Evolutionary conservation across 2,888 invertebrate species (phyloP).

Genomic region (Hydroisotoma schaefferi): DNA sequence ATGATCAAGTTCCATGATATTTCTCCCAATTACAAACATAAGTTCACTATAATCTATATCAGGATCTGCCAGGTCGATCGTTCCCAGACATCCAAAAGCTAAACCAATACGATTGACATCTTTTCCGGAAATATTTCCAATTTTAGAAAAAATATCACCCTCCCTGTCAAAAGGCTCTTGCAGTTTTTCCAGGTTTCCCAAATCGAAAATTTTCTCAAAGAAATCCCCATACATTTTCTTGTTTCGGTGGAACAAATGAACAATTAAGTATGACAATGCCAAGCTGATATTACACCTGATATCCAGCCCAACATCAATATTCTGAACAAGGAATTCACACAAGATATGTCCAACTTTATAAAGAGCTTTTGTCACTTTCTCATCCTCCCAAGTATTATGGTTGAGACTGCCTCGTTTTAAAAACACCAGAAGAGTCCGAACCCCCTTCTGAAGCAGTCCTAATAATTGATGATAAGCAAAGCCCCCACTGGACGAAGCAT

Average conservation of each 20-base stretch:
- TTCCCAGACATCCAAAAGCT: constrained; percentile 35
- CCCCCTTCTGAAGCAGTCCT: constrained; percentile 22
- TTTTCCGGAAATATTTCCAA: background rate
- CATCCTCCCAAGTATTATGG: background rate
- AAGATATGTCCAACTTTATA: constrained; percentile 8
- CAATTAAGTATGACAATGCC: constrained; percentile 22
- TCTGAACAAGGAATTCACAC: background rate
- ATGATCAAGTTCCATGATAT: constrained; percentile 29
- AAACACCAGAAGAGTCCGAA: constrained; percentile 18
- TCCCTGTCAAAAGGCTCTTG: background rate
- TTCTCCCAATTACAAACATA: constrained; percentile 15
- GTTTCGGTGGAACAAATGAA: background rate
- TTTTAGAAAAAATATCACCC: background rate
- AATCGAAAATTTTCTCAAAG: background rate
- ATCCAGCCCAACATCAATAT: constrained; percentile 36
- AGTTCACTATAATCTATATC: constrained; percentile 5
- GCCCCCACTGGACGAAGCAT: constrained; percentile 8
- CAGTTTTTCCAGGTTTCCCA: too few relatives aligned
- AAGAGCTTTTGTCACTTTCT: background rate
- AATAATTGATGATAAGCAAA: constrained; percentile 28
- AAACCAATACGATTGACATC: constrained; percentile 36
- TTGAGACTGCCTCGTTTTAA: constrained; percentile 21
- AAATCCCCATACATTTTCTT: background rate
- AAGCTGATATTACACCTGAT: constrained; percentile 42
- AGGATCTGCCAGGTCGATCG: constrained; percentile 15